Evolutionary conservation across 2,113 vertebrate species (phyloP).

Genomic region (Salvelinus alpinus): DNA sequence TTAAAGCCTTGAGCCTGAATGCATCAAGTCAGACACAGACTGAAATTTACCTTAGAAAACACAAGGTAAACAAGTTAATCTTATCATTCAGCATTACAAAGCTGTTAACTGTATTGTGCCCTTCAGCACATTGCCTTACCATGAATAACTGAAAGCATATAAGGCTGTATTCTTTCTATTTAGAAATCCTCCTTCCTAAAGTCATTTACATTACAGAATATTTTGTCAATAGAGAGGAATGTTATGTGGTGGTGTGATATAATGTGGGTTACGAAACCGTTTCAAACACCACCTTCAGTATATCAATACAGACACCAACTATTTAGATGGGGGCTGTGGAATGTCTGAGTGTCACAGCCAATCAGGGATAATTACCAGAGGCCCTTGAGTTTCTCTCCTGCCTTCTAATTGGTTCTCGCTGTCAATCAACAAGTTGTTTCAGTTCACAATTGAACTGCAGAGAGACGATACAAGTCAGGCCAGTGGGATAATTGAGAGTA

Average conservation of each 20-base stretch:
- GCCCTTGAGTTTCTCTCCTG: constrained; percentile 61
- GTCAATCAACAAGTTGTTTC: constrained; percentile 79
- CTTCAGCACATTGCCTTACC: neutral
- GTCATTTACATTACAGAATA: no score
- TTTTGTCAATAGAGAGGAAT: no score
- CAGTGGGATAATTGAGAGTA: constrained; percentile 78
- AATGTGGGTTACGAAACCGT: neutral
- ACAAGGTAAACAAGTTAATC: neutral
- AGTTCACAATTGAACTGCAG: constrained; percentile 69
- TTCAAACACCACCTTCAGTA: constrained; percentile 3
- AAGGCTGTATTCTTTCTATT: neutral
- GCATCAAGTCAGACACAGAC: neutral
- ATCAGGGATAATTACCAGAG: constrained; percentile 68
- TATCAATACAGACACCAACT: constrained; percentile 31
- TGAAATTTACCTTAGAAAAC: neutral
- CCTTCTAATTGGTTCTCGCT: constrained; percentile 71
- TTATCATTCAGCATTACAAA: neutral
- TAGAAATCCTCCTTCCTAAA: no score
- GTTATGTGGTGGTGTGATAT: neutral
- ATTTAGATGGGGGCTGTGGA: constrained; percentile 48
- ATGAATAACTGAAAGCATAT: neutral
- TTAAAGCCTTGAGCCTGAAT: neutral
- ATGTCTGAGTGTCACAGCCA: constrained; percentile 66
- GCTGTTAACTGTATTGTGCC: neutral
- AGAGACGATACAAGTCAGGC: constrained; percentile 64